Conservation (phyloP, 2,888 invertebrate genomes). For the Drosophila mayaguana region DNA sequence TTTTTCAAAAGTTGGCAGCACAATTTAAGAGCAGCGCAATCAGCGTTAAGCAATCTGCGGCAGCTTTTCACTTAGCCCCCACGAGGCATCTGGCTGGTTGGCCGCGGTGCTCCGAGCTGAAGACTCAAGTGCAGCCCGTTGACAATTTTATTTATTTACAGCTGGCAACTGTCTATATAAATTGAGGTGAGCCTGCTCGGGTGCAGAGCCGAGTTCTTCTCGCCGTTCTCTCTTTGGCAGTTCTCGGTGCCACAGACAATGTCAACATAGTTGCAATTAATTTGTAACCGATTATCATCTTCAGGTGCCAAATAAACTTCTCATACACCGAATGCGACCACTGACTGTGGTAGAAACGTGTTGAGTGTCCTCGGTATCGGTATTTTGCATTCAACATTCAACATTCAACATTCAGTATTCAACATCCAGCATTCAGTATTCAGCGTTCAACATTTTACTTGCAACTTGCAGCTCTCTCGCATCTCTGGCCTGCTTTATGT, state of each 20-base stretch:
- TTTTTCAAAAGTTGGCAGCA: conserved; percentile 82
- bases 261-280: conserved; percentile 84
- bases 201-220: conserved; percentile 13
- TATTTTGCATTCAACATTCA: conserved; percentile 65
- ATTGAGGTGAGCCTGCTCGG: conserved; percentile 58
- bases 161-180: conserved; percentile 80
- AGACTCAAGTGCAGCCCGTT: conserved; percentile 70
- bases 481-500: conserved; percentile 73
- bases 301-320: conserved; percentile 85
- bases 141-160: conserved; percentile 82
- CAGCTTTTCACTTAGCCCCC: conserved; percentile 50
- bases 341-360: conserved; percentile 55
- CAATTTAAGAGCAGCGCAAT: conserved; percentile 84
- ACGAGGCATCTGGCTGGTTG: conserved; percentile 14
- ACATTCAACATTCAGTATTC: conserved; percentile 29
- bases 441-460: conserved; percentile 30
- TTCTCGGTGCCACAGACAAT: conserved; percentile 51
- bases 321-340: conserved; percentile 59
- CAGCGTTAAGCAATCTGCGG: conserved; percentile 78
- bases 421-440: conserved; percentile 34
- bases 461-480: conserved; percentile 23
- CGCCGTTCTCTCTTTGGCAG: conserved; percentile 6
- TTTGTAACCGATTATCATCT: conserved; percentile 85
- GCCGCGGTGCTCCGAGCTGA: background rate
- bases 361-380: conserved; percentile 75